Conservation (phyloP, 2,113 vertebrate genomes). For the Sceloporus tristichus region DNA sequence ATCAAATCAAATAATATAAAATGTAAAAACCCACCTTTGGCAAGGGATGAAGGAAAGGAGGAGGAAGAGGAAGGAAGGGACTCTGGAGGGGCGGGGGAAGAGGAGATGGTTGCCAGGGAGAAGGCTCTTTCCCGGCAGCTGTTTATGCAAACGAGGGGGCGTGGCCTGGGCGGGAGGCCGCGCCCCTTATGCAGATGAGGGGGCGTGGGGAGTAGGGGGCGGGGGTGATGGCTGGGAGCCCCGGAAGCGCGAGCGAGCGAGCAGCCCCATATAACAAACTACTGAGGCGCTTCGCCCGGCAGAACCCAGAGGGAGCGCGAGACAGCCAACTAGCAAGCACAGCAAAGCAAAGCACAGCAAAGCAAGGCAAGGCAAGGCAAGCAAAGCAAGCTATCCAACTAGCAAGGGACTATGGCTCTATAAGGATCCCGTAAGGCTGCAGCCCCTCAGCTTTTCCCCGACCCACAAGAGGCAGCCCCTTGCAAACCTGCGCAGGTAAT, state of each 20-base stretch:
- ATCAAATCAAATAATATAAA: no score
- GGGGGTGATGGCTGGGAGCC: conserved; percentile 68
- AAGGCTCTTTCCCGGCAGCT: neutral
- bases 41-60: no score
- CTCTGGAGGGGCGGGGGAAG: neutral
- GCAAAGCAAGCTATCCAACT: neutral
- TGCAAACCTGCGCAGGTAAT: neutral
- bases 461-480: neutral
- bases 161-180: conserved; percentile 34
- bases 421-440: no score
- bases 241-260: conserved; percentile 76
- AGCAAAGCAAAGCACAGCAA: conserved; percentile 5
- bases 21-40: neutral
- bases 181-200: conserved; percentile 65
- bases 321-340: neutral
- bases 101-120: neutral
- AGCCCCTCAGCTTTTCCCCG: neutral
- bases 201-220: conserved; percentile 82
- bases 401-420: neutral
- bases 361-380: conserved; percentile 40
- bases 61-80: neutral
- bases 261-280: conserved; percentile 85
- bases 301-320: conserved; percentile 53
- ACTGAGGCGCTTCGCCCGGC: conserved; percentile 80
- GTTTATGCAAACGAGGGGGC: conserved; percentile 69